Conservation (phyloP, 2,888 invertebrate genomes). For the Tetranychus piercei region DNA sequence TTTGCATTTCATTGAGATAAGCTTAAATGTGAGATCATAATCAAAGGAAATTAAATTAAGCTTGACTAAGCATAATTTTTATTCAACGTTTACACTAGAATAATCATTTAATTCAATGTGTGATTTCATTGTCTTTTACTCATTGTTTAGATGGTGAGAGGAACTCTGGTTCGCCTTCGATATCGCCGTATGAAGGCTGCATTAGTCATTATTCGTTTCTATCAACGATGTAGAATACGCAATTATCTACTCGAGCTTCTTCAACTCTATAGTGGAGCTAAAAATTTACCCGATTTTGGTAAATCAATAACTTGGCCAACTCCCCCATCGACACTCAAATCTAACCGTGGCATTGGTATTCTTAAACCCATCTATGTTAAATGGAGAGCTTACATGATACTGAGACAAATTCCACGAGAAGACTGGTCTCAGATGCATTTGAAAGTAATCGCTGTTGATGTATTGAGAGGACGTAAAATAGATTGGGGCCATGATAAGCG, state of each 20-base stretch:
- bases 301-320: constrained; percentile 62
- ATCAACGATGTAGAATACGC: constrained; percentile 55
- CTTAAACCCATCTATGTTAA: constrained; percentile 20
- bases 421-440: constrained; percentile 73
- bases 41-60: neutral
- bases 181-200: constrained; percentile 73
- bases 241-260: constrained; percentile 44
- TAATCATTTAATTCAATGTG: neutral
- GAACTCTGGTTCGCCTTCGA: constrained; percentile 42
- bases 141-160: neutral
- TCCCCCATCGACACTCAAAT: constrained; percentile 49
- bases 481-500: constrained; percentile 56
- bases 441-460: constrained; percentile 52
- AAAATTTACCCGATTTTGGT: constrained; percentile 51
- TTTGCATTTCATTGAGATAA: neutral
- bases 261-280: constrained; percentile 38
- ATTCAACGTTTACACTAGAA: neutral
- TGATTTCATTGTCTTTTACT: constrained; percentile 1
- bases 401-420: constrained; percentile 54
- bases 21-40: neutral
- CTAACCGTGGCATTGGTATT: constrained; percentile 26
- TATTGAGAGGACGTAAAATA: constrained; percentile 45
- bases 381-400: constrained; percentile 71
- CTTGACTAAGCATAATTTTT: neutral
- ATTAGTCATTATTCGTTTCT: constrained; percentile 56